Percentiles rank a stretch among this genome's conserved stretches.
Conservation (phyloP, 2,888 invertebrate genomes). For the Zygogramma bicolorata region DNA sequence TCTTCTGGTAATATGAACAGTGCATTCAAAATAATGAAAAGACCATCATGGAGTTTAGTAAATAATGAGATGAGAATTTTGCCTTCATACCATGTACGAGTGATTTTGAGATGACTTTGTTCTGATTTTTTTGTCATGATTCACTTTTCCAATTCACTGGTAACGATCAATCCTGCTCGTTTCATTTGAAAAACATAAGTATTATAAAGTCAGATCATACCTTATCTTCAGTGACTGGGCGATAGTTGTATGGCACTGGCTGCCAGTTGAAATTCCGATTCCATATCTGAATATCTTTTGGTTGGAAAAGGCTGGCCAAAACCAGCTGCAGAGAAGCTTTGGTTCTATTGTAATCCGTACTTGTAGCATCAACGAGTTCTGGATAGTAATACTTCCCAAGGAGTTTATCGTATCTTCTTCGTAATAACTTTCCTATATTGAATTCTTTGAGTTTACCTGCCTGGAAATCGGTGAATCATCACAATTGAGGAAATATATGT, state of each 20-base stretch:
- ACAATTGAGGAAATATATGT: too few species aligned
- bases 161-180: too few species aligned
- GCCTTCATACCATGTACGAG: too few species aligned
- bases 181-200: too few species aligned
- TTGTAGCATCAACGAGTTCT: conserved; percentile 72
- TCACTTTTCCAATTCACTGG: too few species aligned
- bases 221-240: conserved; percentile 62
- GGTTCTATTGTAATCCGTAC: conserved; percentile 79
- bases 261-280: conserved; percentile 71
- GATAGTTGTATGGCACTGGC: conserved; percentile 80
- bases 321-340: conserved; percentile 78
- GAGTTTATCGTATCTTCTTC: conserved; percentile 72
- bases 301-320: conserved; percentile 77
- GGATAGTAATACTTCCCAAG: conserved; percentile 71
- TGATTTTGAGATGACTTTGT: too few species aligned
- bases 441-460: conserved; percentile 63
- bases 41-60: too few species aligned
- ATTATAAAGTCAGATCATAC: too few species aligned
- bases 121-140: too few species aligned
- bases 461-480: conserved; percentile 20
- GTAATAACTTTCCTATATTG: conserved; percentile 73
- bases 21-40: too few species aligned
- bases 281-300: conserved; percentile 53
- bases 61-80: too few species aligned
- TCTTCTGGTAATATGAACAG: too few species aligned